Conservation (phyloP, 2,113 vertebrate genomes). For the Oreochromis aureus region DNA sequence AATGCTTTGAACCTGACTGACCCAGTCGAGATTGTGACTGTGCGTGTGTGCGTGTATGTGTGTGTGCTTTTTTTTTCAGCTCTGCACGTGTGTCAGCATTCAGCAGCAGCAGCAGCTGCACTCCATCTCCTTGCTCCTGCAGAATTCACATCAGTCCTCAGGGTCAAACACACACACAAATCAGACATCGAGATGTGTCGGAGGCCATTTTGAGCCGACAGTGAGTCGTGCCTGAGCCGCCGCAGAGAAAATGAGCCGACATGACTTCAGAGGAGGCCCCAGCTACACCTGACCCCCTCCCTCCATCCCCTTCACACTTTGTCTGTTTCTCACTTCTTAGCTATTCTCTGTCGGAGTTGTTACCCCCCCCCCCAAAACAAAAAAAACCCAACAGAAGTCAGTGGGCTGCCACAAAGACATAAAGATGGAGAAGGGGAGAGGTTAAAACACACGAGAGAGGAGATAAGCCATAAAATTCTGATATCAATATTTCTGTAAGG, state of each 20-base stretch:
- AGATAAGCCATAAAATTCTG: not conserved
- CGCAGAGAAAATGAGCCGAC: slow-evolving; percentile 61
- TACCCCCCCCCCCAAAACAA: not conserved
- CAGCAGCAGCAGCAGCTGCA: slow-evolving; percentile 53
- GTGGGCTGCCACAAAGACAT: not conserved
- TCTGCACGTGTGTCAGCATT: slow-evolving; percentile 55
- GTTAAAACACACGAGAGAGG: not conserved
- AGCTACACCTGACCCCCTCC: slow-evolving; percentile 34
- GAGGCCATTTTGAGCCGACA: slow-evolving; percentile 63
- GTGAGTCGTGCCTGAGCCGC: slow-evolving; percentile 56
- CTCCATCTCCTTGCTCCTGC: slow-evolving; percentile 58
- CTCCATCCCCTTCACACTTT: not conserved
- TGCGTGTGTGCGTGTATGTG: not conserved
- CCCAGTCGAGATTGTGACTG: slow-evolving; percentile 61
- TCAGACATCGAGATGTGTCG: slow-evolving; percentile 63
- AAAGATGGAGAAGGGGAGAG: not conserved
- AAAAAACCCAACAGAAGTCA: not conserved
- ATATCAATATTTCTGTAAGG: slow-evolving; percentile 25
- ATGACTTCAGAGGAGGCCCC: slow-evolving; percentile 53
- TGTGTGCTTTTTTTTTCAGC: not conserved
- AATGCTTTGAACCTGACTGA: slow-evolving; percentile 67
- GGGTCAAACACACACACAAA: slow-evolving; percentile 68
- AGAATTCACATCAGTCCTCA: slow-evolving; percentile 51
- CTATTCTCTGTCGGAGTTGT: slow-evolving; percentile 23
- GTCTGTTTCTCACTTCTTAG: slow-evolving; percentile 3